These are phyloP conservation scores for Kryphioiulus occultus DNA, from an alignment of 2,888 invertebrate genomes.

Conservation along the genomic window DNA sequence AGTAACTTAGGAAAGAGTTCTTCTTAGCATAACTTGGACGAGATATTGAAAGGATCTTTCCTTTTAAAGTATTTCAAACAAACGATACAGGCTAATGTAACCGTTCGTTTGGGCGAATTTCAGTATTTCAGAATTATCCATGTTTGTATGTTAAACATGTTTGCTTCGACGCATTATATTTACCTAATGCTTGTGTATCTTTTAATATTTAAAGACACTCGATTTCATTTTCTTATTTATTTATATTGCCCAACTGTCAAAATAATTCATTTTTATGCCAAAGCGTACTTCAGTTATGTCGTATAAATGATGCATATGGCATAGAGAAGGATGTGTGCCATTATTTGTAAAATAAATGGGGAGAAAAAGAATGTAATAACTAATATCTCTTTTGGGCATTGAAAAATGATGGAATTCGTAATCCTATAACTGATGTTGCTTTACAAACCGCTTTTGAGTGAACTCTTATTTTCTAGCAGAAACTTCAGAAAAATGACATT, in stretches of 20 bases:
- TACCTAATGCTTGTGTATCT: background rate
- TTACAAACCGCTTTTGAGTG: background rate
- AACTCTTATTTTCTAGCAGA: background rate
- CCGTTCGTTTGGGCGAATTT: no score
- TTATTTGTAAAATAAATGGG: background rate
- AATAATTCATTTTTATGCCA: constrained; percentile 21
- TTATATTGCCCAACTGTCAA: background rate
- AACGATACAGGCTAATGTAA: no score
- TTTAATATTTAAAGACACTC: background rate
- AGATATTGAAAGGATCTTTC: background rate
- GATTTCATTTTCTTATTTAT: constrained; percentile 12
- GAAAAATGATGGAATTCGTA: background rate
- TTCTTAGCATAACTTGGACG: background rate
- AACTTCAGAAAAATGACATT: no score
- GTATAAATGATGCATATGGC: background rate
- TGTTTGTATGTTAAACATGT: no score
- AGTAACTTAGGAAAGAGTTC: background rate
- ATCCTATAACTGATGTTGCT: background rate
- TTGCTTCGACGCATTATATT: background rate
- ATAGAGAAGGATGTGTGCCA: background rate
- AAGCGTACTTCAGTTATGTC: background rate
- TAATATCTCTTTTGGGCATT: background rate
- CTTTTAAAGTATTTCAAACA: background rate
- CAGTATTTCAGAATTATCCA: no score
- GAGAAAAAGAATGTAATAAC: background rate